Evolutionary conservation across 2,797 vertebrate genomes (phyloP).

Genomic region (Intellagama lesueurii): DNA sequence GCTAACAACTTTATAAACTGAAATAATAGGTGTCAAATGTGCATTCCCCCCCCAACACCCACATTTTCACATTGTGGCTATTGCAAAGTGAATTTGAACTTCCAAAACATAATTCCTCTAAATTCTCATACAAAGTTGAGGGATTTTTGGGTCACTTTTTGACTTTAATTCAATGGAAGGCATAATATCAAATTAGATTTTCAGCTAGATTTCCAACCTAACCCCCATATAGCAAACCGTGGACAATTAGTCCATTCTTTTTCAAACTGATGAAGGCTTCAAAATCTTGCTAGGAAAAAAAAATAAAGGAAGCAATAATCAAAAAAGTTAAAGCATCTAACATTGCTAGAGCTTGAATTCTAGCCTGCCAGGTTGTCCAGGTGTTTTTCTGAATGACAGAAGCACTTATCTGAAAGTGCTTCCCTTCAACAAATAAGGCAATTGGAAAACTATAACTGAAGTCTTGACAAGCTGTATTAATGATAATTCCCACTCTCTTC

Average conservation of each 20-base stretch:
- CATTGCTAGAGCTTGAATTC: slow-evolving; percentile 51
- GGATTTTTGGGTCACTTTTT: not conserved
- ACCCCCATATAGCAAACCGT: not conserved
- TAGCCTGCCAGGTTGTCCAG: slow-evolving; percentile 55
- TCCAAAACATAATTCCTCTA: not conserved
- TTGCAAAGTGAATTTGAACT: not conserved
- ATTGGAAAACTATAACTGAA: slow-evolving; percentile 40
- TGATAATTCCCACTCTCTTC: slow-evolving; percentile 49
- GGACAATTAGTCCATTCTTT: not conserved
- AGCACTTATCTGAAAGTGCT: slow-evolving; percentile 59
- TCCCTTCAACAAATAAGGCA: slow-evolving; percentile 43
- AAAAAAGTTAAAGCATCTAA: slow-evolving; percentile 62
- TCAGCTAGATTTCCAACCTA: not conserved
- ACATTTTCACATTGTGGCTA: not conserved
- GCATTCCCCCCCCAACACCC: not conserved
- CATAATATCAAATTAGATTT: not conserved
- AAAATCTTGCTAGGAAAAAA: not conserved
- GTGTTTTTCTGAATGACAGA: slow-evolving; percentile 53
- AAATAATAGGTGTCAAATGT: not conserved
- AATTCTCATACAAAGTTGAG: not conserved
- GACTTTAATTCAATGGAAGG: not conserved
- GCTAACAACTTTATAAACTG: not conserved
- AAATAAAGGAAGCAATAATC: slow-evolving; percentile 41
- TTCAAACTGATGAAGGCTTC: not conserved
- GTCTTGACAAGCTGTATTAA: slow-evolving; percentile 29